These are phyloP conservation scores for Psilopsiagon aymara DNA, from an alignment of 2,113 vertebrate genomes.

Conservation along the genomic window DNA sequence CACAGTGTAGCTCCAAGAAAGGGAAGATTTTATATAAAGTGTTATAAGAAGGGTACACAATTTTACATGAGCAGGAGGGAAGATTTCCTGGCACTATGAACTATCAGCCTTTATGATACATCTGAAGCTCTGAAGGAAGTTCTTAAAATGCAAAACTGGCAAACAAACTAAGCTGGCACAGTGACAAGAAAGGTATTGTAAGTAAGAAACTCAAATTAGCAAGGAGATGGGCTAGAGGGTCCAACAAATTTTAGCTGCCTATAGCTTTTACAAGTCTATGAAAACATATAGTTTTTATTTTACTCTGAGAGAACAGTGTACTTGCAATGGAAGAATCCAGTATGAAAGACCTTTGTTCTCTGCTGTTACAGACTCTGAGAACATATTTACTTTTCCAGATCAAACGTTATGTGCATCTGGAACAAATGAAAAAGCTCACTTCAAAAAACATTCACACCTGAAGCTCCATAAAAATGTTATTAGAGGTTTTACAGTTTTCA, in stretches of 20 bases:
- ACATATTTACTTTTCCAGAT: not conserved
- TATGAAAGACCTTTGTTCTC: not conserved
- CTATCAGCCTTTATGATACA: not conserved
- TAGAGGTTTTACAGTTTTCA: slow-evolving; percentile 13
- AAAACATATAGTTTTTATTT: not conserved
- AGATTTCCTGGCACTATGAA: not conserved
- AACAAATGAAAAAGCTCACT: not conserved
- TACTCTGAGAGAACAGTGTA: not conserved
- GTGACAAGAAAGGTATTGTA: not conserved
- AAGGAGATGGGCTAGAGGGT: not conserved
- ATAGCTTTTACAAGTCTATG: not conserved
- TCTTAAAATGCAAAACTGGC: not conserved
- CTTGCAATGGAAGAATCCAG: not conserved
- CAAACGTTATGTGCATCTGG: not conserved
- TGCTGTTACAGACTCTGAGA: not conserved
- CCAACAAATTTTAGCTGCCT: not conserved
- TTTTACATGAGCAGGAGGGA: not conserved
- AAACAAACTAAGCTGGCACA: not conserved
- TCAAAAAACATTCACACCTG: not conserved
- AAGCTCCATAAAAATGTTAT: slow-evolving; percentile 2
- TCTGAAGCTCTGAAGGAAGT: not conserved
- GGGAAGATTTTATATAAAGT: not conserved
- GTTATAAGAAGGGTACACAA: not conserved
- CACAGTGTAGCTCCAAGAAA: not conserved
- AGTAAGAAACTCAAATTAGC: not conserved